A percentile compares a stretch with the other conserved stretches of the same genome.
Evolutionary conservation across 2,113 vertebrate species (phyloP).

Genomic region (Mungos mungo): DNA sequence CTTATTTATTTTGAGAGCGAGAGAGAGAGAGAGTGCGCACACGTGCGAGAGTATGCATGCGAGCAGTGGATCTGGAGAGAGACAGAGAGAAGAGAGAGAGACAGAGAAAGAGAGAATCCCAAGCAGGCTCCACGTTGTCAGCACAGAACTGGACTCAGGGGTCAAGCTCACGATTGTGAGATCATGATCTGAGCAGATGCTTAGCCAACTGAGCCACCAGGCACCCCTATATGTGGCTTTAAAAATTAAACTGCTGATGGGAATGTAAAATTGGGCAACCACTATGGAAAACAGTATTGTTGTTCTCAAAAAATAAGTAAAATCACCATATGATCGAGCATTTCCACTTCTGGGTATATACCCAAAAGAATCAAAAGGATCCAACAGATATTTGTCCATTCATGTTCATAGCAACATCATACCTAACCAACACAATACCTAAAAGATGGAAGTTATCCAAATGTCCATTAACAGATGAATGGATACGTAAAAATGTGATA

Average conservation of each 20-base stretch:
- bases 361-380: background rate
- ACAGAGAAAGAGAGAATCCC: too few species aligned
- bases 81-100: too few species aligned
- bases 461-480: background rate
- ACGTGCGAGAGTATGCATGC: too few species aligned
- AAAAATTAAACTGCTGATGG: background rate
- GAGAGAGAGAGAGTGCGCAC: too few species aligned
- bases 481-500: background rate
- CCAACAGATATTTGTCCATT: background rate
- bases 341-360: background rate
- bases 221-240: too few species aligned
- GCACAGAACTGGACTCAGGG: too few species aligned
- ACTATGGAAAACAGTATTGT: background rate
- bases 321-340: background rate
- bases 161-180: too few species aligned
- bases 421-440: background rate
- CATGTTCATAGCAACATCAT: background rate
- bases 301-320: background rate
- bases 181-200: too few species aligned
- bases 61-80: too few species aligned
- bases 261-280: constrained; percentile 1
- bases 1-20: too few species aligned
- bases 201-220: too few species aligned
- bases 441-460: background rate
- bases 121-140: too few species aligned